These are phyloP conservation scores for Pissodes strobi DNA, from an alignment of 1,140 invertebrate species.

Conservation along the genomic window DNA sequence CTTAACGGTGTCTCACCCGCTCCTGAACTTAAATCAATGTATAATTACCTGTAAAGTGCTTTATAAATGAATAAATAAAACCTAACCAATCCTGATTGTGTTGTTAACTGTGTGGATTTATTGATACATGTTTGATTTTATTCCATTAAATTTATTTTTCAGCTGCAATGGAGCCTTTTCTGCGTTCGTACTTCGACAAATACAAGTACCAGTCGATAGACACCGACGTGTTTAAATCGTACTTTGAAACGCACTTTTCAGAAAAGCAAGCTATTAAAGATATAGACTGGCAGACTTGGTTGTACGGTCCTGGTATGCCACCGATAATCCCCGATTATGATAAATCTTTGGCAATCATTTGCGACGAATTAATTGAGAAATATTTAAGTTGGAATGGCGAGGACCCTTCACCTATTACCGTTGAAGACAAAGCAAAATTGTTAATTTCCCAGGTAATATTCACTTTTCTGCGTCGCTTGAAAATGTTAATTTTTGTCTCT, in stretches of 20 bases:
- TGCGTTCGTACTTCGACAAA: constrained; percentile 79
- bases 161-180: constrained; percentile 82
- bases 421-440: constrained; percentile 62
- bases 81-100: too few species aligned
- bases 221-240: constrained; percentile 79
- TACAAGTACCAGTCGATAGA: constrained; percentile 84
- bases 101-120: too few species aligned
- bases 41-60: too few species aligned
- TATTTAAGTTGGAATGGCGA: constrained; percentile 62
- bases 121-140: too few species aligned
- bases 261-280: constrained; percentile 58
- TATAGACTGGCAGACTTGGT: constrained; percentile 88
- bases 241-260: constrained; percentile 78
- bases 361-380: constrained; percentile 61
- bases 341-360: constrained; percentile 68
- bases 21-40: too few species aligned
- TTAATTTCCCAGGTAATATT: constrained; percentile 67
- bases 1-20: too few species aligned
- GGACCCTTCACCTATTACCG: constrained; percentile 55
- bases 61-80: too few species aligned
- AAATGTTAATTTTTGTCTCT: too few species aligned
- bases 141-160: too few species aligned
- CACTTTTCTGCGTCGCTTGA: too few species aligned
- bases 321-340: constrained; percentile 83
- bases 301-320: constrained; percentile 84